These are phyloP conservation scores for Cisticola juncidis DNA, from an alignment of 2,113 vertebrate genomes.

Conservation along the genomic window DNA sequence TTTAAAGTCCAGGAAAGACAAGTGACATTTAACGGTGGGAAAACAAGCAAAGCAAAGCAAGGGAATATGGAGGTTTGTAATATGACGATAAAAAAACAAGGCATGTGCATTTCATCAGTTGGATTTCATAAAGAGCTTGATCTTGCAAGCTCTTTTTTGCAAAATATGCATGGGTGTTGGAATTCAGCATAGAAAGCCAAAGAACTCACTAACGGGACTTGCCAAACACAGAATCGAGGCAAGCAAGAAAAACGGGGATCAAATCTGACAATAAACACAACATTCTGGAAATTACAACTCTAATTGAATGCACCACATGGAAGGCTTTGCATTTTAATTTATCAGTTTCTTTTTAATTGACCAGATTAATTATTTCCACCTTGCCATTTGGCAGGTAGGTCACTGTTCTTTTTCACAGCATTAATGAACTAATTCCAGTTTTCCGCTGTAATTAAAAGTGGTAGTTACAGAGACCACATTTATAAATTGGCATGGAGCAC, in stretches of 20 bases:
- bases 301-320: slow-evolving; percentile 43
- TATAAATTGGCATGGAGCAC: slow-evolving; percentile 44
- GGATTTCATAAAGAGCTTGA: slow-evolving; percentile 2
- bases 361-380: slow-evolving; percentile 82
- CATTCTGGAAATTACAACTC: background rate
- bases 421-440: slow-evolving; percentile 75
- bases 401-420: slow-evolving; percentile 71
- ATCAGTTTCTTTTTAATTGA: slow-evolving; percentile 76
- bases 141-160: background rate
- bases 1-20: slow-evolving; percentile 27
- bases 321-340: slow-evolving; percentile 73
- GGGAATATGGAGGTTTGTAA: background rate
- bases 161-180: background rate
- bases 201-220: background rate
- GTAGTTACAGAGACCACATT: slow-evolving; percentile 65
- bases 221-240: background rate
- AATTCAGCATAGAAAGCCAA: background rate
- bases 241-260: background rate
- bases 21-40: slow-evolving; percentile 10
- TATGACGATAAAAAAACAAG: background rate
- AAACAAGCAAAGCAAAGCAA: background rate
- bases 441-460: slow-evolving; percentile 70
- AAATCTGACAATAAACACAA: slow-evolving; percentile 9
- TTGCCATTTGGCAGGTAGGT: slow-evolving; percentile 79
- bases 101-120: background rate